phyloP scores from a whole-genome alignment of 2,113 vertebrate species.

The Leptocoma aspasia region DNA sequence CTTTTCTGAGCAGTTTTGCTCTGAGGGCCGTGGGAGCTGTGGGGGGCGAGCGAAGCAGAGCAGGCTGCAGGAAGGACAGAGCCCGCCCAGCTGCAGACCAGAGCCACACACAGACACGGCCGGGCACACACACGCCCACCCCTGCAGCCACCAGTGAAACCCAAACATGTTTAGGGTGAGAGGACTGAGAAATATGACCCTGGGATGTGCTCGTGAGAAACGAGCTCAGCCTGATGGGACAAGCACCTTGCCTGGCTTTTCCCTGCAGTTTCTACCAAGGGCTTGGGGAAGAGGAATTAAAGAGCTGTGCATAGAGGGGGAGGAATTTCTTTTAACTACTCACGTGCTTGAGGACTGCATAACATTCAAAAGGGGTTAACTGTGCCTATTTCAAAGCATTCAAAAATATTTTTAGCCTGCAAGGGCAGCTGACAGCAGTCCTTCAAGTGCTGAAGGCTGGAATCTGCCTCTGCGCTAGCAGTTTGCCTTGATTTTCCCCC shows the following conservation, averaged over 20 bases:
- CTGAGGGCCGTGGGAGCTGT: neutral
- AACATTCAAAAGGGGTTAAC: neutral
- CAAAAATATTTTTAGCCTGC: neutral
- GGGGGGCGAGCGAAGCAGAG: neutral
- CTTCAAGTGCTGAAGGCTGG: neutral
- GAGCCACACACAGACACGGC: neutral
- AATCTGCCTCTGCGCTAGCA: neutral
- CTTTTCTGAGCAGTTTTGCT: neutral
- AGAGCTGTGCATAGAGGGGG: neutral
- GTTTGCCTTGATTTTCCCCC: neutral
- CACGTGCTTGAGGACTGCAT: neutral
- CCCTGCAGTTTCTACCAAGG: neutral
- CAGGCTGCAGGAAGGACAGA: neutral
- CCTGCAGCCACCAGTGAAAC: neutral
- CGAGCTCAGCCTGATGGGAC: neutral
- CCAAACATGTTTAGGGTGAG: neutral
- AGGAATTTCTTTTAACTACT: neutral
- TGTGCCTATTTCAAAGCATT: neutral
- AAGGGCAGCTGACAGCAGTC: slow-evolving; percentile 14
- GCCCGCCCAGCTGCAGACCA: neutral
- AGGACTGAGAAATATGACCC: neutral
- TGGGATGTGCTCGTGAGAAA: neutral
- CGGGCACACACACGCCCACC: neutral
- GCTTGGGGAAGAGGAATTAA: neutral
- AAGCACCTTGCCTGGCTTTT: neutral